Evolutionary conservation across 92 coral and sea anemone genomes (phyloP).

Genomic region (Heliopora coerulea): DNA sequence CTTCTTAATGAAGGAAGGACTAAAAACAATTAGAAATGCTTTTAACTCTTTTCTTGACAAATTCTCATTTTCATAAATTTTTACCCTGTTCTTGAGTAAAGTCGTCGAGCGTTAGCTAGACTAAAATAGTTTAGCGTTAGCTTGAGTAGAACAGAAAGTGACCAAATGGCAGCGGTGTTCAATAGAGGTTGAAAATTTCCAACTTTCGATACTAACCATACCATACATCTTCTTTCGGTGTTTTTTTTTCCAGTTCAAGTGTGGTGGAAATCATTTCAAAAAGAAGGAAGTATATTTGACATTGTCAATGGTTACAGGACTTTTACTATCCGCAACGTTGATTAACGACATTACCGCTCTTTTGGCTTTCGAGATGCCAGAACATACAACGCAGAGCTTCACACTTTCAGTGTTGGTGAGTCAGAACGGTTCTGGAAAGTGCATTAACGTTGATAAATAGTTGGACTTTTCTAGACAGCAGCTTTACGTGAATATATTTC

Average conservation of each 20-base stretch:
- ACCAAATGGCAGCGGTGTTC: too few relatives aligned
- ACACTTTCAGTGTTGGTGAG: conserved; percentile 83
- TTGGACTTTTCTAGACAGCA: too few relatives aligned
- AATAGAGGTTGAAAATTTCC: not conserved
- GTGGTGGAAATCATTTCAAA: conserved; percentile 78
- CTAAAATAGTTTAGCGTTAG: too few relatives aligned
- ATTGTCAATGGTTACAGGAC: conserved; percentile 65
- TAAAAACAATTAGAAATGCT: too few relatives aligned
- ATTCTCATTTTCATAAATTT: too few relatives aligned
- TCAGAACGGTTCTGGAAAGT: not conserved
- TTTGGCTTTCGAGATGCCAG: conserved; percentile 81
- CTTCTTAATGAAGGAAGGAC: too few relatives aligned
- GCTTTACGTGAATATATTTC: too few relatives aligned
- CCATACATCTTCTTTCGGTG: not conserved
- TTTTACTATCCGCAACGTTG: conserved; percentile 70
- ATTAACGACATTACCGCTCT: conserved; percentile 84
- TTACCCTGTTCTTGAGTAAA: too few relatives aligned
- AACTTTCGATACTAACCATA: not conserved
- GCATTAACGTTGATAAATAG: too few relatives aligned
- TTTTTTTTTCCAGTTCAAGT: conserved; percentile 70
- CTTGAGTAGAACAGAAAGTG: too few relatives aligned
- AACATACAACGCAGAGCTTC: conserved; percentile 79
- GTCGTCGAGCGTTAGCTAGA: too few relatives aligned
- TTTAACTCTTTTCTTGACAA: too few relatives aligned
- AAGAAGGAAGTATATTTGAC: conserved; percentile 84